A percentile compares a stretch with the other conserved stretches of the same genome.
Evolutionary conservation across 2,888 invertebrate genomes (phyloP).

Genomic region (Petrolisthes cinctipes): DNA sequence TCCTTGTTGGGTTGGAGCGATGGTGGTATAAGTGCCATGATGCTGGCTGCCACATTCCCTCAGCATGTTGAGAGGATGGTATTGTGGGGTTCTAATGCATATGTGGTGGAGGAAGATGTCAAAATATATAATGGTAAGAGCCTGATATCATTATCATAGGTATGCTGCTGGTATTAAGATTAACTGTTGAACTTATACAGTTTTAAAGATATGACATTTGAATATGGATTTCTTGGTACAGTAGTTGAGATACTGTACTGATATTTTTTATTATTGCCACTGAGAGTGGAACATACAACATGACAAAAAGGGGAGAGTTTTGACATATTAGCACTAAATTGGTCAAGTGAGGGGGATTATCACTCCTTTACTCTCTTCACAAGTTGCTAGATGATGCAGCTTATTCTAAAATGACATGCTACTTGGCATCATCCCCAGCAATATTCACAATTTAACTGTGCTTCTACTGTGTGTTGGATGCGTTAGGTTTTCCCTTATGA

Average conservation of each 20-base stretch:
- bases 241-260: too few relatives aligned
- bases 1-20: constrained; percentile 91
- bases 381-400: too few relatives aligned
- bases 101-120: constrained; percentile 79
- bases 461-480: too few relatives aligned
- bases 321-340: too few relatives aligned
- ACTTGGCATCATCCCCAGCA: too few relatives aligned
- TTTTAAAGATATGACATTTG: background rate
- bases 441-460: too few relatives aligned
- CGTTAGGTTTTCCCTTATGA: too few relatives aligned
- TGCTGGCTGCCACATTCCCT: constrained; percentile 81
- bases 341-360: too few relatives aligned
- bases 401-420: too few relatives aligned
- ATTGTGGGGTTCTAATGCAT: constrained; percentile 84
- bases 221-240: background rate
- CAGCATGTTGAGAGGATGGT: constrained; percentile 79
- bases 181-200: background rate
- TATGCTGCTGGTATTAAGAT: background rate
- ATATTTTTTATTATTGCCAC: too few relatives aligned
- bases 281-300: background rate
- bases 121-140: constrained; percentile 75
- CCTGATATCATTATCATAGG: background rate
- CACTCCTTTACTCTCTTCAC: too few relatives aligned
- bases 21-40: constrained; percentile 84
- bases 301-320: too few relatives aligned